Conservation (phyloP, 2,113 vertebrate species). For the Acrocephalus kingi region DNA sequence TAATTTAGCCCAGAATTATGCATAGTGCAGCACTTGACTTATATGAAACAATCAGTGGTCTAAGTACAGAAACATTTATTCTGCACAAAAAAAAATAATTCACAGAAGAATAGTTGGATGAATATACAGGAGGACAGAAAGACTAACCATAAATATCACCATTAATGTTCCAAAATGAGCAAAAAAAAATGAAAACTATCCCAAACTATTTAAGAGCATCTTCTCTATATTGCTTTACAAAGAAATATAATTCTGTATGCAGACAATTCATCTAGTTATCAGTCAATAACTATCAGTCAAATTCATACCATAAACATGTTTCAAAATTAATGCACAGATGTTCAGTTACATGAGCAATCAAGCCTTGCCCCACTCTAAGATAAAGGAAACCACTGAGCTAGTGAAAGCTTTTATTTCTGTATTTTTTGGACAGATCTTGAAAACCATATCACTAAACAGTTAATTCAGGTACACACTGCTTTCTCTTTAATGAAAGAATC, state of each 20-base stretch:
- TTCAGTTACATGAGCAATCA: background rate
- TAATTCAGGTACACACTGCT: background rate
- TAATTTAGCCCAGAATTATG: background rate
- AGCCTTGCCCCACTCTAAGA: background rate
- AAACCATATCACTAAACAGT: background rate
- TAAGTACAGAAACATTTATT: background rate
- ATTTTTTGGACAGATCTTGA: background rate
- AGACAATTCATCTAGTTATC: background rate
- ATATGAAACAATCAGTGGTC: background rate
- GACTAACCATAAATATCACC: background rate
- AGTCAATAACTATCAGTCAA: background rate
- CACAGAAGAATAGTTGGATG: background rate
- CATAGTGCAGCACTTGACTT: background rate
- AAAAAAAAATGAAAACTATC: background rate
- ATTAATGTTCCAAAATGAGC: background rate
- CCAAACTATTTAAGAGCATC: background rate
- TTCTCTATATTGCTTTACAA: background rate
- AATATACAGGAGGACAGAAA: background rate
- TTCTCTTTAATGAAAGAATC: background rate
- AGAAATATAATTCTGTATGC: background rate
- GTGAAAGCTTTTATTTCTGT: background rate
- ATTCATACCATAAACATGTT: background rate
- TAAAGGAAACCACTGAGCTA: background rate
- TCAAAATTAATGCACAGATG: background rate
- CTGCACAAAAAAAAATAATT: background rate